Percentiles rank a stretch among this genome's conserved stretches.
These are phyloP conservation scores for Hoplostethus mediterraneus DNA, from an alignment of 2,797 vertebrate species.

Conservation along the genomic window DNA sequence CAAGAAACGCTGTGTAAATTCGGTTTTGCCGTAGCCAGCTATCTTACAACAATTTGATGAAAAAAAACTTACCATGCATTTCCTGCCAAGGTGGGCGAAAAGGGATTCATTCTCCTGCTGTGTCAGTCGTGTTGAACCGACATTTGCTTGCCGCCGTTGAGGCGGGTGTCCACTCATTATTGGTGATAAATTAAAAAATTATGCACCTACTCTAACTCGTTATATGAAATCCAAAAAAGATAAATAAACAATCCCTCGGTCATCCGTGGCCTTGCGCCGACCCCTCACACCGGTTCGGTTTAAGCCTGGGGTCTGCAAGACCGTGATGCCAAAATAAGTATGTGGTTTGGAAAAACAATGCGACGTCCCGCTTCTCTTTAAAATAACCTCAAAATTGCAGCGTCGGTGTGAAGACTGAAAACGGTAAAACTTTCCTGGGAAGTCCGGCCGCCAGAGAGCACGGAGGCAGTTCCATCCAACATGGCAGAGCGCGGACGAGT, in stretches of 20 bases:
- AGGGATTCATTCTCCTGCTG: constrained; percentile 91
- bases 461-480: constrained; percentile 88
- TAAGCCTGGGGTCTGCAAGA: constrained; percentile 34
- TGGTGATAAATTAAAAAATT: constrained; percentile 47
- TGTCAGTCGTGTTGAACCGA: constrained; percentile 89
- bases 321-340: constrained; percentile 1
- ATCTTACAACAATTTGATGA: constrained; percentile 46
- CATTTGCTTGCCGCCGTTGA: constrained; percentile 85
- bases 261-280: constrained; percentile 80
- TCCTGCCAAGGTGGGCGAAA: constrained; percentile 91
- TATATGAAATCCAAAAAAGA: constrained; percentile 57
- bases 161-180: constrained; percentile 87
- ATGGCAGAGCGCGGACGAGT: constrained; percentile 87
- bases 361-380: constrained; percentile 40
- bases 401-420: constrained; percentile 52
- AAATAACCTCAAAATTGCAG: constrained; percentile 40
- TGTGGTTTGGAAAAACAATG: not conserved
- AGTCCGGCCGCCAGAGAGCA: constrained; percentile 72
- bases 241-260: constrained; percentile 80
- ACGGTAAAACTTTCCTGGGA: constrained; percentile 86
- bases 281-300: constrained; percentile 63
- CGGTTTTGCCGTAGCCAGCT: constrained; percentile 45
- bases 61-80: constrained; percentile 93
- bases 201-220: constrained; percentile 64
- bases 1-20: constrained; percentile 48